Conservation (phyloP, 2,888 invertebrate species). For the Scrobipalpa costella region DNA sequence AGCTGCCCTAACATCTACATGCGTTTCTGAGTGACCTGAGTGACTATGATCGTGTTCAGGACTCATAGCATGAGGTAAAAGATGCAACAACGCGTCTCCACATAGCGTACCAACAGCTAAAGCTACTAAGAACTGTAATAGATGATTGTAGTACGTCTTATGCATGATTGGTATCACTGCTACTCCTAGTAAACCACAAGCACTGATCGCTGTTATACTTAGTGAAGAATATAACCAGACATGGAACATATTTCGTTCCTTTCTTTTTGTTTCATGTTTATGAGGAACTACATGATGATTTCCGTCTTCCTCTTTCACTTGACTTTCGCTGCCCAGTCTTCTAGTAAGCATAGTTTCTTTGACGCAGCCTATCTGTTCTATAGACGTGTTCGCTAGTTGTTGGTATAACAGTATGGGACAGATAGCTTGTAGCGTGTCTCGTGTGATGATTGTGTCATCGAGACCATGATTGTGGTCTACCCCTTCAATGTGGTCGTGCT, state of each 20-base stretch:
- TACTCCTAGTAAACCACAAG: slow-evolving; percentile 93
- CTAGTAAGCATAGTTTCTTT: slow-evolving; percentile 44
- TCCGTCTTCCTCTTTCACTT: background rate
- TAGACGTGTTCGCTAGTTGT: slow-evolving; percentile 77
- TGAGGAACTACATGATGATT: background rate
- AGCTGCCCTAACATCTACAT: slow-evolving; percentile 43
- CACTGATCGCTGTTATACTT: slow-evolving; percentile 91
- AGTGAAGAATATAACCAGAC: slow-evolving; percentile 93
- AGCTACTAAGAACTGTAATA: slow-evolving; percentile 95
- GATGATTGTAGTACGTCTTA: slow-evolving; percentile 91
- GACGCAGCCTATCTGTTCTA: slow-evolving; percentile 81
- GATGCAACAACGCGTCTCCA: slow-evolving; percentile 95
- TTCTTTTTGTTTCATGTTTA: slow-evolving; percentile 32
- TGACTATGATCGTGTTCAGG: slow-evolving; percentile 54
- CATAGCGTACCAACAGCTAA: slow-evolving; percentile 95
- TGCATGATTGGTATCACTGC: slow-evolving; percentile 96
- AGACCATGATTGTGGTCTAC: slow-evolving; percentile 48
- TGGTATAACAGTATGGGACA: slow-evolving; percentile 87
- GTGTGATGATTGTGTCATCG: slow-evolving; percentile 48
- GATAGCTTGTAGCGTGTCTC: slow-evolving; percentile 73
- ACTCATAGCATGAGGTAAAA: slow-evolving; percentile 91
- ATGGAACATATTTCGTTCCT: slow-evolving; percentile 64
- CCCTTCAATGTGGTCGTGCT: slow-evolving; percentile 40
- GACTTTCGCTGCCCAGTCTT: background rate
- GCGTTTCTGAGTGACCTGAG: slow-evolving; percentile 42